Conservation (phyloP, 2,113 vertebrate species). For the Anoura caudifer region DNA sequence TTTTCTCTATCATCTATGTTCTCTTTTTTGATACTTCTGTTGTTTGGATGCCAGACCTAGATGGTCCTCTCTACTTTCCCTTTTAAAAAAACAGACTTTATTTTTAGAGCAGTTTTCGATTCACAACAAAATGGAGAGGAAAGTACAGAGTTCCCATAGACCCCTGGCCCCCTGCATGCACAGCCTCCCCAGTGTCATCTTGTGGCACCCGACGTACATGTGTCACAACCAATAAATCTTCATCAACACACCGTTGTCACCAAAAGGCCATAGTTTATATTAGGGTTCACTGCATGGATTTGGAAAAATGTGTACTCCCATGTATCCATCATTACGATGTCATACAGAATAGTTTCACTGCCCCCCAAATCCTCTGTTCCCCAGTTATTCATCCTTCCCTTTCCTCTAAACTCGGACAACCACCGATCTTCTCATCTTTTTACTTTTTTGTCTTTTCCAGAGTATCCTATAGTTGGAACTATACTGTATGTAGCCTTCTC, state of each 20-base stretch:
- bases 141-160: neutral
- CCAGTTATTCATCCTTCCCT: neutral
- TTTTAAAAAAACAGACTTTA: neutral
- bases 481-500: neutral
- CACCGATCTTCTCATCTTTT: neutral
- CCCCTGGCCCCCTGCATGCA: neutral
- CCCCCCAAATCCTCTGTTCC: neutral
- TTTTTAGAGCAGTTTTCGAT: neutral
- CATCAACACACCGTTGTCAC: neutral
- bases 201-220: neutral
- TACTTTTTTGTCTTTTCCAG: neutral
- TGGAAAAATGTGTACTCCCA: neutral
- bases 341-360: neutral
- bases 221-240: neutral
- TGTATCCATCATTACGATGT: neutral
- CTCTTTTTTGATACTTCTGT: neutral
- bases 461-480: neutral
- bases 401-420: neutral
- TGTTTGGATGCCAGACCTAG: neutral
- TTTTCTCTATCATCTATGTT: neutral
- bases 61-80: neutral
- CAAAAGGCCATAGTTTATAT: neutral
- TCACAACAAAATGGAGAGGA: neutral
- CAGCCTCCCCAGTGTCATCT: neutral
- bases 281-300: neutral